A percentile compares a stretch with the other conserved stretches of the same genome.
These are phyloP conservation scores for Leptopilina myrica DNA, from an alignment of 2,888 invertebrate genomes.

Conservation along the genomic window DNA sequence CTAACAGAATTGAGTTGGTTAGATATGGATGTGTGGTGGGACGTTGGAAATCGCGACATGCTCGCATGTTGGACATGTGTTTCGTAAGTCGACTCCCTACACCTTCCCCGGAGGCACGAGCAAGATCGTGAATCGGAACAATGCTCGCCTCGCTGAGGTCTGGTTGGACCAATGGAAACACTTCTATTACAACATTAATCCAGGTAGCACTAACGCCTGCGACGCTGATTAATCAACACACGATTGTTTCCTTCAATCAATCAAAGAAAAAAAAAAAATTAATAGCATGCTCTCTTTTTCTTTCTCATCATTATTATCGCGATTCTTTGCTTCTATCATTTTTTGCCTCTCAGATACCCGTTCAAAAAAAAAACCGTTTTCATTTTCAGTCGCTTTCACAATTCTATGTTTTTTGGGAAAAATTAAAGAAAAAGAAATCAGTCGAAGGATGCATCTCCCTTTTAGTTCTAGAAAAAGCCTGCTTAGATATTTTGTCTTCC, in stretches of 20 bases:
- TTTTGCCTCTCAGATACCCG: constrained; percentile 69
- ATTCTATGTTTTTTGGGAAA: too few relatives aligned
- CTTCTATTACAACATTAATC: constrained; percentile 99
- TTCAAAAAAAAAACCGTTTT: constrained; percentile 52
- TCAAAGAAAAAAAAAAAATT: too few relatives aligned
- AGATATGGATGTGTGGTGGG: constrained; percentile 99
- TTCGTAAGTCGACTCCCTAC: constrained; percentile 98
- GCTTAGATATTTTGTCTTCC: too few relatives aligned
- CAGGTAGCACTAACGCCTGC: constrained; percentile 82
- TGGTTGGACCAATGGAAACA: constrained; percentile 99
- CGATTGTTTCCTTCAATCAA: constrained; percentile 30
- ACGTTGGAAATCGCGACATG: constrained; percentile 95
- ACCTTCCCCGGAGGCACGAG: constrained; percentile 98
- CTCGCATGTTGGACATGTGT: constrained; percentile 97
- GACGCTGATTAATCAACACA: constrained; percentile 49
- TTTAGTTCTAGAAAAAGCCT: too few relatives aligned
- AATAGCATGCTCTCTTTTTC: constrained; percentile 51
- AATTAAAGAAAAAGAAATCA: too few relatives aligned
- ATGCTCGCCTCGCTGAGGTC: constrained; percentile 97
- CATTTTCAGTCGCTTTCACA: too few relatives aligned
- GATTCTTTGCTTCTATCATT: constrained; percentile 45
- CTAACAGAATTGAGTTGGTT: constrained; percentile 77
- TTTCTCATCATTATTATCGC: constrained; percentile 45
- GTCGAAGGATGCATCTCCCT: too few relatives aligned
- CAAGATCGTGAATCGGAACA: constrained; percentile 99